Conservation (phyloP, 2,113 vertebrate genomes). For the Caracal caracal region DNA sequence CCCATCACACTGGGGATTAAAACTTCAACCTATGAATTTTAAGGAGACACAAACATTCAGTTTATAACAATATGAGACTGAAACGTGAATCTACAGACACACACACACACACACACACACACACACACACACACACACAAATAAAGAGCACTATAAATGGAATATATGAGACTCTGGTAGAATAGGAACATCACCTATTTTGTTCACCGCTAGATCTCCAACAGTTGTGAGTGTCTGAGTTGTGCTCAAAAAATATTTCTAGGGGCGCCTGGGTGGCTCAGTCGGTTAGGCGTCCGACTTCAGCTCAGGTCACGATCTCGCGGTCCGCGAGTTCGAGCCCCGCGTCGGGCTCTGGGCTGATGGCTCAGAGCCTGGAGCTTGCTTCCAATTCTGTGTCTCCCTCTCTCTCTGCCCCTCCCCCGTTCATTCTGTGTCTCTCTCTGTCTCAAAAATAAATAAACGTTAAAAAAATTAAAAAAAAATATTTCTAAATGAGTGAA, state of each 20-base stretch:
- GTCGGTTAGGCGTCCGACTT: too few species aligned
- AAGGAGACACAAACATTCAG: background rate
- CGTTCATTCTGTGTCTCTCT: too few species aligned
- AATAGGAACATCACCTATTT: background rate
- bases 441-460: too few species aligned
- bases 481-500: background rate
- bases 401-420: too few species aligned
- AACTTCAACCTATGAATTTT: background rate
- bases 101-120: background rate
- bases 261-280: too few species aligned
- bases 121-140: background rate
- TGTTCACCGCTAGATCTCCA: background rate
- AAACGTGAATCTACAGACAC: background rate
- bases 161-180: background rate
- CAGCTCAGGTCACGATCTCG: too few species aligned
- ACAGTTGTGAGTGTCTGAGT: background rate
- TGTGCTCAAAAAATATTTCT: background rate
- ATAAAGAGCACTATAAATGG: background rate
- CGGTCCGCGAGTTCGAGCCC: too few species aligned
- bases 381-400: too few species aligned
- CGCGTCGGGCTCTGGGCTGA: too few species aligned
- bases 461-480: too few species aligned
- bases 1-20: background rate
- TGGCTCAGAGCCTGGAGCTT: too few species aligned
- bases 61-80: background rate